Evolutionary conservation across 2,113 vertebrate genomes (phyloP), one percentile per base, ranked within the genome.

Genomic region (Hippopotamus amphibius): DNA sequence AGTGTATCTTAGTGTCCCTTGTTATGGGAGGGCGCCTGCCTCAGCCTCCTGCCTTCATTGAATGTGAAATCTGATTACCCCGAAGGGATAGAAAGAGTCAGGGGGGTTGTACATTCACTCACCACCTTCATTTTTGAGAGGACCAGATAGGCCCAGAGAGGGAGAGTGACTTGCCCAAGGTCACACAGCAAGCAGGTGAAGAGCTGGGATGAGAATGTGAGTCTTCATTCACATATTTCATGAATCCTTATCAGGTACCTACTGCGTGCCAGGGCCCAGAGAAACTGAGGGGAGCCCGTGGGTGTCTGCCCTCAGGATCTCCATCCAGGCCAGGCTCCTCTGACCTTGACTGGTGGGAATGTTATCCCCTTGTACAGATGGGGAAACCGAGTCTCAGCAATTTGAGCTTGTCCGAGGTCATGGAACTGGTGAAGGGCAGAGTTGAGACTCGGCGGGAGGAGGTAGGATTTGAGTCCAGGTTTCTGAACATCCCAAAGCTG

Each of bases 401-500:
- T 33, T 7, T 55, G 28, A 61, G 21, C 48, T 74, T 37, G 9
- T 37, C n/a, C 15, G 19, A 55, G 59, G 22, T 43, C 21, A 4
- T 2, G 7, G 76, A 66, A n/a, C 89, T 72, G 26, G 28, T 13
- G 24, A 46, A 19, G 24, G 68, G 46, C 15, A 41, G 89, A 37
- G 65, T 0, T 85, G 79, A n/a, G 53, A 41, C 30, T 9, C 55
- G 53, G n/a, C 33, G 2, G 0, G 4, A 16, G 0, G 4, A 16
- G 43, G 33, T 7, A 41, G 95, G 80, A 57, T 43, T 84, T 16
- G 86, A 66, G 76, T 65, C 66, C 0, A 26, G 50, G 28, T 8
- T 59, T 30, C 48, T 7, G 61, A 37, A 43, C 16, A 6, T 41
- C 43, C 37, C 7, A 12, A 7, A 66, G 55, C 59, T 65, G 41